These are phyloP conservation scores for Rhizoglyphus robini DNA, from an alignment of 1,140 invertebrate genomes.

Conservation along the genomic window DNA sequence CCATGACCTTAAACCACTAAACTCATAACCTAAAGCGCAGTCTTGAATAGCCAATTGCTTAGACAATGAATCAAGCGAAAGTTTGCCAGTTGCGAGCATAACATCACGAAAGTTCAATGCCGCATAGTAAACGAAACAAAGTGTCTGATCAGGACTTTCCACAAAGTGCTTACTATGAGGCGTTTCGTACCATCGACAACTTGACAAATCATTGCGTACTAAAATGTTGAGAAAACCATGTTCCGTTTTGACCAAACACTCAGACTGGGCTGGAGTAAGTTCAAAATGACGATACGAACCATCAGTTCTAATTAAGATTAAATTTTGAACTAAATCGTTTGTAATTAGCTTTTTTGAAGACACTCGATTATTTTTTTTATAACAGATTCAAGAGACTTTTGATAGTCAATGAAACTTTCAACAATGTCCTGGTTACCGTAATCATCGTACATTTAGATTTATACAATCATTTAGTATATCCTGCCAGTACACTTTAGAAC, in stretches of 20 bases:
- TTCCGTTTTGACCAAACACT: constrained; percentile 39
- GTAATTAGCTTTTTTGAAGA: constrained; percentile 34
- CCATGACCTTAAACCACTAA: constrained; percentile 60
- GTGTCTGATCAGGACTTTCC: constrained; percentile 37
- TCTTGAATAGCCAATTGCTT: constrained; percentile 24
- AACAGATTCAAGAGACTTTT: constrained; percentile 29
- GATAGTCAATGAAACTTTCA: constrained; percentile 32
- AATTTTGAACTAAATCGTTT: constrained; percentile 68
- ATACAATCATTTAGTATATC: too few relatives aligned
- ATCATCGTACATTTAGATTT: too few relatives aligned
- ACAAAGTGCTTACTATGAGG: constrained; percentile 44
- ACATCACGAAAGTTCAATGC: constrained; percentile 25
- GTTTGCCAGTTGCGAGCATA: constrained; percentile 71
- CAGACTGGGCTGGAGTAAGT: constrained; percentile 21
- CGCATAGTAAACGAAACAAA: constrained; percentile 55
- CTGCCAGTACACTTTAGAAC: too few relatives aligned
- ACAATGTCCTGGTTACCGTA: too few relatives aligned
- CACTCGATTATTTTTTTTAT: constrained; percentile 38
- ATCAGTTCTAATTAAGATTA: constrained; percentile 55
- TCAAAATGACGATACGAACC: constrained; percentile 60
- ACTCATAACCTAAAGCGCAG: constrained; percentile 56
- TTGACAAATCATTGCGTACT: constrained; percentile 70
- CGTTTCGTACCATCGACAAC: constrained; percentile 82
- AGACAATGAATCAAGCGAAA: constrained; percentile 85
- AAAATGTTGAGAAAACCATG: constrained; percentile 86